Conservation (phyloP, 2,113 vertebrate species). For the Brachypteracias leptosomus region DNA sequence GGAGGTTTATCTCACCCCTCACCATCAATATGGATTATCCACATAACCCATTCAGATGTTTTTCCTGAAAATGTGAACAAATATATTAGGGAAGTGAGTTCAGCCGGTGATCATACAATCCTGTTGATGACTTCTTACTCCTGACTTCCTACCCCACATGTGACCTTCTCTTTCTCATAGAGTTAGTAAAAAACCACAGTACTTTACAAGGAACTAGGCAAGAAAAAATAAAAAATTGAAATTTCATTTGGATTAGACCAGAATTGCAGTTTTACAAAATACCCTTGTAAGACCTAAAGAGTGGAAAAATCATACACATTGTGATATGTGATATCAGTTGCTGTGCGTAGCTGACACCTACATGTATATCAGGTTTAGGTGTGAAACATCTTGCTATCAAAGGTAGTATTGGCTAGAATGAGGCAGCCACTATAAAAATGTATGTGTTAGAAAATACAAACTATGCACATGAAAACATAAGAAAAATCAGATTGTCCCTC, state of each 20-base stretch:
- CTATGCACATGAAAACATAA: background rate
- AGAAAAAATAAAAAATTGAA: background rate
- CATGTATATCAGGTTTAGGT: background rate
- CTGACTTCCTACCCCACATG: background rate
- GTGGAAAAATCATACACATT: background rate
- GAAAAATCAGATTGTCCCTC: background rate
- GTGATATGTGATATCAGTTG: background rate
- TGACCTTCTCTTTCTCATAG: background rate
- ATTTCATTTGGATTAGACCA: background rate
- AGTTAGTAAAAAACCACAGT: background rate
- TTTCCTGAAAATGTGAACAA: background rate
- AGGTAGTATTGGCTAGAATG: background rate
- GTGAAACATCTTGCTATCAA: background rate
- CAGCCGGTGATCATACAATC: background rate
- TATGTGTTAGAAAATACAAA: background rate
- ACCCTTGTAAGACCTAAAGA: background rate
- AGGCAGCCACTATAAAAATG: background rate
- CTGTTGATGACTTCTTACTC: background rate
- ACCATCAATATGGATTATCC: background rate
- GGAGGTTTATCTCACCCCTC: rapidly evolving
- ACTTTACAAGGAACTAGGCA: background rate
- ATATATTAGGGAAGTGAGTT: background rate
- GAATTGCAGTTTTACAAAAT: background rate
- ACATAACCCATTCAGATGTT: background rate
- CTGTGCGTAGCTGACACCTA: background rate